A percentile compares a stretch with the other conserved stretches of the same genome.
Conservation (phyloP, 2,113 vertebrate species). For the Larimichthys crocea region DNA sequence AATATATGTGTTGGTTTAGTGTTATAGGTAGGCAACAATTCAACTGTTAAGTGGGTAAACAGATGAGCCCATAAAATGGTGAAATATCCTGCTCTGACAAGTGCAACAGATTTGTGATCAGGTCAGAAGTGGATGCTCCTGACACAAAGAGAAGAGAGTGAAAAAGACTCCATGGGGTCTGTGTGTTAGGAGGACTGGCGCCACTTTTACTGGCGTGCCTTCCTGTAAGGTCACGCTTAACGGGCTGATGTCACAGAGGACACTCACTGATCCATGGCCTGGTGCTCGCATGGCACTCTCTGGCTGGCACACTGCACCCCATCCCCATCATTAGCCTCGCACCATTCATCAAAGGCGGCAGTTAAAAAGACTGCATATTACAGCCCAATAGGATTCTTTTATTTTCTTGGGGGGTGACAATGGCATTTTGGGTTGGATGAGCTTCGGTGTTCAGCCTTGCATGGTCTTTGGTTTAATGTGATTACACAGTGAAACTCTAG, state of each 20-base stretch:
- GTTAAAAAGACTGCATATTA: conserved; percentile 51
- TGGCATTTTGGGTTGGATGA: conserved; percentile 43
- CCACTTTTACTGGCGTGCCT: conserved; percentile 67
- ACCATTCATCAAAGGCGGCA: conserved; percentile 56
- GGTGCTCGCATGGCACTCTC: conserved; percentile 56
- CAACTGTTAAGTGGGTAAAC: background rate
- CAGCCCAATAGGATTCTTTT: conserved; percentile 47
- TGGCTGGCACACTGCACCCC: conserved; percentile 46
- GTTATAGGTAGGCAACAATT: background rate
- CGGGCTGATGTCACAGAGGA: conserved; percentile 67
- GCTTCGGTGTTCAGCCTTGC: conserved; percentile 33
- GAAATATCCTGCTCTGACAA: background rate
- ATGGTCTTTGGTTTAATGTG: conserved; percentile 59
- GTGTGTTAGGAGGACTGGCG: conserved; percentile 66
- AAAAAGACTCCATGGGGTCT: conserved; percentile 53
- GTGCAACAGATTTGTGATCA: conserved; percentile 4
- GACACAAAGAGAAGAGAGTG: conserved; percentile 22
- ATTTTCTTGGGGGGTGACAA: conserved; percentile 35
- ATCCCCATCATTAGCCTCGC: conserved; percentile 41
- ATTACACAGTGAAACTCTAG: conserved; percentile 52
- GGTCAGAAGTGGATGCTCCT: background rate
- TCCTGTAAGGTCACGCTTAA: conserved; percentile 70
- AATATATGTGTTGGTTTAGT: background rate
- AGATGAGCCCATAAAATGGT: background rate
- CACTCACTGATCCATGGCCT: conserved; percentile 64